Base-by-base conservation (phyloP, 92 coral and sea anemone genomes). In the Palythoa caribaeorum region DNA sequence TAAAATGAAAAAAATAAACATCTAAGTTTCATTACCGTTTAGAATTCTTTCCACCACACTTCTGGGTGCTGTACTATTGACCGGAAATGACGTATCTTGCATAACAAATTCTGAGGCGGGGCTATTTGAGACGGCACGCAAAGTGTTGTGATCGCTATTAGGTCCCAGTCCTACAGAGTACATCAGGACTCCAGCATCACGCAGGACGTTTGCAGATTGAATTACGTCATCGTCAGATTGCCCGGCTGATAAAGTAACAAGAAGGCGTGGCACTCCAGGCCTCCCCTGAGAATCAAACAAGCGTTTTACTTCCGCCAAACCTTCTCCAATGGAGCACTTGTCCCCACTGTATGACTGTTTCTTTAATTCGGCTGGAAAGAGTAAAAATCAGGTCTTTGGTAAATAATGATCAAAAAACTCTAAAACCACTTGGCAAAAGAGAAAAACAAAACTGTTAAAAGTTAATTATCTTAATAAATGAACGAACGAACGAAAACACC, bases 171-270 rank as follows among this genome's bases (percentile, higher is more conserved):
- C 97, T 13, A 96, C 94, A 2, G 93, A 87, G 73, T 88, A 92
- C 53, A 95, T 81, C 11, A 92, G 88, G 8, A 96, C 90, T 1
- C 95, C 94, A 36, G 84, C 80, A 28, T 89, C 88, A 35, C 83
- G 92, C 39, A 96, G 71, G 52, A 86, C 91, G 2, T 59, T 76
- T 5, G 98, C 91, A 19, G 95, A 84, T 16, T 57, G 80, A 20
- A 91, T 85, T 78, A 93, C 90, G 78, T 96, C 92, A 74, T 94
- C 98, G 63, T 84, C 92, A 12, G 95, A 91, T 83, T 91, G 93
- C 54, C 98, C 98, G 51, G 94, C 95, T 75, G 93, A 86, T 38
- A 96, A 83, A 39, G 85, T 80, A 0, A 94, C 93, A 10, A 96
- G 83, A 21, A 94, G 54, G 52, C 93, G 92, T 19, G 90, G 92